Conservation (phyloP, 2,888 invertebrate species). For the Antheraea assamensis region DNA sequence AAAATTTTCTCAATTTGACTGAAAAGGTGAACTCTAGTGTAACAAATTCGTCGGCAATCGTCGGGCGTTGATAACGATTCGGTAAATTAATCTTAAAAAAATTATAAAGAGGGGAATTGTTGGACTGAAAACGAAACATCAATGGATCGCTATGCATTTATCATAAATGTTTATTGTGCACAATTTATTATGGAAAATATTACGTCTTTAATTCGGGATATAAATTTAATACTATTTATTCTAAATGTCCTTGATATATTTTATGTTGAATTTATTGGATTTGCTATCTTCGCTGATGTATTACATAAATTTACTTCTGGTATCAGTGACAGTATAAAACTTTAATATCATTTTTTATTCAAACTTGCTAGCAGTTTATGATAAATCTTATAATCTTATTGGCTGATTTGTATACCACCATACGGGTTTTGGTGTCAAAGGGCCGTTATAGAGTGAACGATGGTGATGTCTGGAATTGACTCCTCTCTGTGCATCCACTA, state of each 20-base stretch:
- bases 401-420: too few relatives aligned
- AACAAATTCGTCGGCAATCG: slow-evolving; percentile 79
- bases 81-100: slow-evolving; percentile 76
- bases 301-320: neutral
- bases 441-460: too few relatives aligned
- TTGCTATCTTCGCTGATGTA: neutral
- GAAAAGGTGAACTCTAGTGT: slow-evolving; percentile 80
- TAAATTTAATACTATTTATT: slow-evolving; percentile 1
- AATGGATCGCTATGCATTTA: slow-evolving; percentile 54
- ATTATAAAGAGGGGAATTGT: slow-evolving; percentile 48
- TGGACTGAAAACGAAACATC: slow-evolving; percentile 53
- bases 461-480: too few relatives aligned
- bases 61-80: slow-evolving; percentile 78
- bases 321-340: too few relatives aligned
- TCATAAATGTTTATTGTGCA: slow-evolving; percentile 45
- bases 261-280: neutral
- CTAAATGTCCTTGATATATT: too few relatives aligned
- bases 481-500: too few relatives aligned
- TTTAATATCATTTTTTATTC: too few relatives aligned
- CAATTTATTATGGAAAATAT: slow-evolving; percentile 19
- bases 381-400: too few relatives aligned
- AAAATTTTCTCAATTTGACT: slow-evolving; percentile 76
- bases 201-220: slow-evolving; percentile 3
- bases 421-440: too few relatives aligned
- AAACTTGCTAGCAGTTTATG: too few relatives aligned